Evolutionary conservation across 2,888 invertebrate species (phyloP).

Genomic region (Pristionchus entomophagus): DNA sequence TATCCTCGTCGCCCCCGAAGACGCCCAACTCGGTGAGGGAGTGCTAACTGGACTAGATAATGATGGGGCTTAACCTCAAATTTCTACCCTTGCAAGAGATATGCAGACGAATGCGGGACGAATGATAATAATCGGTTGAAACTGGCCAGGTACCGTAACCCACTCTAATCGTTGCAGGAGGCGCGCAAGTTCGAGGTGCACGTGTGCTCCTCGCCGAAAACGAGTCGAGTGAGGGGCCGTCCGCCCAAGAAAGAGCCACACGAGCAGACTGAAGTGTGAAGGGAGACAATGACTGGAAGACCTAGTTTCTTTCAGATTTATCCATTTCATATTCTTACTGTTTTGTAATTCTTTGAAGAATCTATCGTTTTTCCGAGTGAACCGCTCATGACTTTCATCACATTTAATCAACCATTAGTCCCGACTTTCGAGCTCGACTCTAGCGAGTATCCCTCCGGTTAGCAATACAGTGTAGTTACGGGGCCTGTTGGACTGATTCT

Average conservation of each 20-base stretch:
- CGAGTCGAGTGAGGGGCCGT: neutral
- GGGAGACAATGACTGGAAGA: neutral
- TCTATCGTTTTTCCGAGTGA: too few relatives aligned
- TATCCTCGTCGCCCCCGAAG: slow-evolving; percentile 70
- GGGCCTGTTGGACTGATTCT: neutral
- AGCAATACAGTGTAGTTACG: neutral
- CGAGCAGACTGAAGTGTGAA: neutral
- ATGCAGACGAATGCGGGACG: too few relatives aligned
- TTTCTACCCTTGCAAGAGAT: too few relatives aligned
- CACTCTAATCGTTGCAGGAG: neutral
- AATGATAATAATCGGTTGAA: neutral
- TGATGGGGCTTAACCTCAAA: too few relatives aligned
- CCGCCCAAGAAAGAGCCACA: neutral
- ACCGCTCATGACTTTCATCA: too few relatives aligned
- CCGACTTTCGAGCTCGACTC: neutral
- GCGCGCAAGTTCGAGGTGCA: slow-evolving; percentile 47
- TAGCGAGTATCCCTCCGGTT: neutral
- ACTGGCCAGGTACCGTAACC: neutral
- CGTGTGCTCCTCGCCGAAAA: slow-evolving; percentile 44
- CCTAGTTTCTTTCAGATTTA: neutral
- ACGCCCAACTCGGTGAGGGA: slow-evolving; percentile 50
- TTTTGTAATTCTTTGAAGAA: neutral
- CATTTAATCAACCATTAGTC: too few relatives aligned
- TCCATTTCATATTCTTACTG: neutral
- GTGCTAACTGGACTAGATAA: too few relatives aligned